Percentiles rank a stretch among this genome's conserved stretches.
Conservation (phyloP, 2,888 invertebrate species). For the Gryllus longicercus region DNA sequence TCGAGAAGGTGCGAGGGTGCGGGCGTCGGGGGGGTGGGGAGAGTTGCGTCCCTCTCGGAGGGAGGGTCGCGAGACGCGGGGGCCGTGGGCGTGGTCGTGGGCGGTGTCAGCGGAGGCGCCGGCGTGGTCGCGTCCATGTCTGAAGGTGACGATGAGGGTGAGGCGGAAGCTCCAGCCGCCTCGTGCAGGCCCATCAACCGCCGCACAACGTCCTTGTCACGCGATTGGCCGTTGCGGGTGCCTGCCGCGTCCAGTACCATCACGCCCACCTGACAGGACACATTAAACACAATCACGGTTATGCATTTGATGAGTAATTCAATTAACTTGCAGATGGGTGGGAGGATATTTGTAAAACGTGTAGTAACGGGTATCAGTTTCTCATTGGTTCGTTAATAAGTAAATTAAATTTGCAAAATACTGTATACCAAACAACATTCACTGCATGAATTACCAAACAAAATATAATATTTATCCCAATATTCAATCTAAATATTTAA, state of each 20-base stretch:
- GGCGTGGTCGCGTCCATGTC: neutral
- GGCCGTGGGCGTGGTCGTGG: neutral
- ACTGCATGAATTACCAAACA: too few relatives aligned
- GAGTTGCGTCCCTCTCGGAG: neutral
- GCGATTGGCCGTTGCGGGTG: neutral
- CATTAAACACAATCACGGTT: neutral
- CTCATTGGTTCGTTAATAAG: too few relatives aligned
- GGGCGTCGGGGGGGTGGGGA: neutral
- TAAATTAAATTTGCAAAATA: too few relatives aligned
- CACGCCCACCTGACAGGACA: constrained; percentile 26
- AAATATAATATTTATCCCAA: too few relatives aligned
- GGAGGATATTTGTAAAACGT: too few relatives aligned
- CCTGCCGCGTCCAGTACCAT: constrained; percentile 27
- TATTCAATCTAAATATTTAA: too few relatives aligned
- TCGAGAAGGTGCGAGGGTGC: neutral
- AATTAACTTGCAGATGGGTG: too few relatives aligned
- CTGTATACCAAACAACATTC: too few relatives aligned
- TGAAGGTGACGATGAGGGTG: neutral
- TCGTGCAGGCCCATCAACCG: constrained; percentile 21
- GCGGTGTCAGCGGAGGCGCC: neutral
- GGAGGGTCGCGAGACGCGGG: neutral
- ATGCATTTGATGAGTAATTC: too few relatives aligned
- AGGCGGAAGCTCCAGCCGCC: neutral
- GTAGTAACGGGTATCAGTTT: too few relatives aligned
- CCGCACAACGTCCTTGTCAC: constrained; percentile 27